Percentiles rank a stretch among this genome's conserved stretches.
Evolutionary conservation across 2,797 vertebrate species (phyloP).

Genomic region (Pseudopleuronectes americanus): DNA sequence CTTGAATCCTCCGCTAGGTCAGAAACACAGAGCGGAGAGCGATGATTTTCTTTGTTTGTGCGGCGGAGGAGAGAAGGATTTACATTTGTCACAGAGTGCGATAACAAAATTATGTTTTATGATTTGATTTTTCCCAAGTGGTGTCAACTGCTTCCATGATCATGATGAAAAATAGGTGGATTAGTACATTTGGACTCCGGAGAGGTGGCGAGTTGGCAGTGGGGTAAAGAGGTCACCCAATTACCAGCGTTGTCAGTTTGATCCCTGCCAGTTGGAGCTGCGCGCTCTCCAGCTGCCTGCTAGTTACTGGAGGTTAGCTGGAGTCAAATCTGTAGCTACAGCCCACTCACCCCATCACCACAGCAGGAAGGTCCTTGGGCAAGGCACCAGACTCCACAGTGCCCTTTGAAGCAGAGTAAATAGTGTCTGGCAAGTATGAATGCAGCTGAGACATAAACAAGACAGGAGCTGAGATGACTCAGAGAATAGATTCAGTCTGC

Average conservation of each 20-base stretch:
- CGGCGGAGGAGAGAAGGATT: slow-evolving; percentile 38
- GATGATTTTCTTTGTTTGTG: slow-evolving; percentile 58
- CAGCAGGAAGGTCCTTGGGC: slow-evolving; percentile 41
- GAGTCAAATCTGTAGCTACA: slow-evolving; percentile 42
- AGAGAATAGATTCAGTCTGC: not conserved
- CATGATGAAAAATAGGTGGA: slow-evolving; percentile 50
- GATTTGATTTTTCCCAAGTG: slow-evolving; percentile 56
- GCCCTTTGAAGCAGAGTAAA: slow-evolving; percentile 21
- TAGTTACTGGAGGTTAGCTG: slow-evolving; percentile 50
- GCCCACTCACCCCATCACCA: slow-evolving; percentile 4
- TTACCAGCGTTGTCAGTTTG: slow-evolving; percentile 51
- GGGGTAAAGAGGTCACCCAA: slow-evolving; percentile 52
- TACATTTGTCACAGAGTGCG: slow-evolving; percentile 56
- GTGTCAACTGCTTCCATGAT: slow-evolving; percentile 44
- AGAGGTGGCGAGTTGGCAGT: slow-evolving; percentile 43
- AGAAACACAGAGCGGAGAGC: slow-evolving; percentile 45
- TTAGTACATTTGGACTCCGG: slow-evolving; percentile 35
- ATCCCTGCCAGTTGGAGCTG: slow-evolving; percentile 47
- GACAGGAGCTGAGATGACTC: slow-evolving; percentile 18
- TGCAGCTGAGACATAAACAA: slow-evolving; percentile 5
- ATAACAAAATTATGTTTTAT: slow-evolving; percentile 60
- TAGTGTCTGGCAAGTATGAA: slow-evolving; percentile 41
- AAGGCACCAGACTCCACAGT: slow-evolving; percentile 33
- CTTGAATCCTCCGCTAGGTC: slow-evolving; percentile 52
- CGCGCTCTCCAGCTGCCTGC: slow-evolving; percentile 36